Conservation (phyloP, 2,797 vertebrate genomes). For the Choloepus didactylus region DNA sequence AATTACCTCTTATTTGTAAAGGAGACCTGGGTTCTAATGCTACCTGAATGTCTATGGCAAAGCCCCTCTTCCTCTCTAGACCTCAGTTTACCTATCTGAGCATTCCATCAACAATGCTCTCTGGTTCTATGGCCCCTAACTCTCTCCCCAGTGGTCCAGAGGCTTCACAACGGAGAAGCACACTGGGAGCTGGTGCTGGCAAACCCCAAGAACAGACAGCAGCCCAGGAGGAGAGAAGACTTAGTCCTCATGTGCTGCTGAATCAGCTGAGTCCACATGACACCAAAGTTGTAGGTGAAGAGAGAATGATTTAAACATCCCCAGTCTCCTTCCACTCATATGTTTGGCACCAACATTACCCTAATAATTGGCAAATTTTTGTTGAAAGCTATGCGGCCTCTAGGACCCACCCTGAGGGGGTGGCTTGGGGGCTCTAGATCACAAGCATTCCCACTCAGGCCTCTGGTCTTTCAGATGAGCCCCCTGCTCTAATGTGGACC, state of each 20-base stretch:
- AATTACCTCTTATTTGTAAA: background rate
- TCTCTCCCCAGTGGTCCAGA: background rate
- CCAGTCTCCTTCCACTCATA: background rate
- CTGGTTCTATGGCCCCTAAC: background rate
- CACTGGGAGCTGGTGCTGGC: background rate
- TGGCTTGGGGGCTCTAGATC: background rate
- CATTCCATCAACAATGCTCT: background rate
- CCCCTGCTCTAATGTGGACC: too few species aligned
- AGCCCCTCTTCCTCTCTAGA: background rate
- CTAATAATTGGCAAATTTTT: background rate
- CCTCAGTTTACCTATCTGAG: background rate
- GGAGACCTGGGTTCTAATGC: background rate
- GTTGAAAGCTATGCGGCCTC: background rate
- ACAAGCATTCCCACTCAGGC: too few species aligned
- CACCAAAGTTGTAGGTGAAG: background rate
- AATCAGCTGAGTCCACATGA: background rate
- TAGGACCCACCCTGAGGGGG: background rate
- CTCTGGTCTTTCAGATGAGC: background rate
- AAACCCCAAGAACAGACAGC: background rate
- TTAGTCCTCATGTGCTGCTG: background rate
- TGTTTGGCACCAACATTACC: background rate
- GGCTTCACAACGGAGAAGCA: background rate
- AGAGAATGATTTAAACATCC: background rate
- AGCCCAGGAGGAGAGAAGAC: background rate
- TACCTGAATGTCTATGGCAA: background rate